phyloP scores from a whole-genome alignment of 2,888 invertebrate species.

The Heliconius charithonia region DNA sequence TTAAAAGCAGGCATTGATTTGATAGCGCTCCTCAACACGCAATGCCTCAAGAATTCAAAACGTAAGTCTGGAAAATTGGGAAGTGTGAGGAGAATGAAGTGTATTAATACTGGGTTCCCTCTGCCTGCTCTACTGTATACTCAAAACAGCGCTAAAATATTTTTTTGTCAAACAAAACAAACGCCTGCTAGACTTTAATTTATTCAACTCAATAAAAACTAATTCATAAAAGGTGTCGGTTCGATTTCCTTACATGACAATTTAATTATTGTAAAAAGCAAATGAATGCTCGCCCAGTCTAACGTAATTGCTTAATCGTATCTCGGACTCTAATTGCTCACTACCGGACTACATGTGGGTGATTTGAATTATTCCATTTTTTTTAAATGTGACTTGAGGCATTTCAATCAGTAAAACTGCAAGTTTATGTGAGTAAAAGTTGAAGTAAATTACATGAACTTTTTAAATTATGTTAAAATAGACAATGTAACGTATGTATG shows the following conservation, averaged over 20 bases:
- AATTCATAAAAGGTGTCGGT: conserved; percentile 19
- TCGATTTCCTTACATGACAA: conserved; percentile 27
- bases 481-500: no score
- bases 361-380: background rate
- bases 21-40: no score
- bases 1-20: no score
- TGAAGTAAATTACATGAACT: no score
- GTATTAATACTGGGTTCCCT: no score
- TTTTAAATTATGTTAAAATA: no score
- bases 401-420: background rate
- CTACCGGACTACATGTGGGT: conserved; percentile 30
- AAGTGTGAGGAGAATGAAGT: no score
- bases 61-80: no score
- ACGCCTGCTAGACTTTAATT: background rate
- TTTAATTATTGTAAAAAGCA: conserved; percentile 42
- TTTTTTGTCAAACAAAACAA: no score
- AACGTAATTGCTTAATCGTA: conserved; percentile 41
- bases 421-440: background rate
- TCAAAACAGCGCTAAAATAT: no score
- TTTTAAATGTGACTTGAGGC: background rate
- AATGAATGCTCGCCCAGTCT: conserved; percentile 25
- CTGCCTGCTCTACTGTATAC: no score
- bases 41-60: no score
- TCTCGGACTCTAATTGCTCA: conserved; percentile 36
- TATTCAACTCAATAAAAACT: background rate